phyloP scores from a whole-genome alignment of 2,888 invertebrate species.

The Cynaeus angustus region DNA sequence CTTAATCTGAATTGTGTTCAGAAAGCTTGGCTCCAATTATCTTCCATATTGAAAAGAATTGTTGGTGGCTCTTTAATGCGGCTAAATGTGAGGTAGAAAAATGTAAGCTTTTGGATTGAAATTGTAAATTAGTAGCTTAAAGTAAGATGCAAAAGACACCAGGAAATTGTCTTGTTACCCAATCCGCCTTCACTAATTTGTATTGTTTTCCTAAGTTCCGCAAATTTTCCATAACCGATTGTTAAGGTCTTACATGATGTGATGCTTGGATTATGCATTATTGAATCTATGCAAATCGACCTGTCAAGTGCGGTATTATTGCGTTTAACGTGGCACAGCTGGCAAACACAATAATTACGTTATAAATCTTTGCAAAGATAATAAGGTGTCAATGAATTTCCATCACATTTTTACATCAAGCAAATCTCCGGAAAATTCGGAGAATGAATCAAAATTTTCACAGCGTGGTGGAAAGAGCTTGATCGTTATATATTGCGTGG shows the following conservation, averaged over 20 bases:
- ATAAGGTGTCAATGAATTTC: conserved; percentile 17
- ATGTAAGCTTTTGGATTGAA: not conserved
- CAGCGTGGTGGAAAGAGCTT: not conserved
- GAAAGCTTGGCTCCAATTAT: conserved; percentile 17
- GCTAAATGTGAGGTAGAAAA: conserved; percentile 24
- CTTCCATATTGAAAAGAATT: conserved; percentile 3
- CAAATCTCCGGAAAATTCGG: not conserved
- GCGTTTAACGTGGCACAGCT: conserved; percentile 10
- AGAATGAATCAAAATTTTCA: conserved; percentile 10
- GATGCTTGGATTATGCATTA: conserved; percentile 17
- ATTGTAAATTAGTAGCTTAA: not conserved
- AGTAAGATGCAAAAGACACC: no score
- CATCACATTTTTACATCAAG: not conserved
- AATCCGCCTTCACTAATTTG: not conserved
- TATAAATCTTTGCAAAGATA: conserved; percentile 28
- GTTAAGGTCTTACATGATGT: not conserved
- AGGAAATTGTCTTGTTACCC: no score
- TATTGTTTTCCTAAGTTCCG: not conserved
- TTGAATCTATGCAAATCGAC: conserved; percentile 40
- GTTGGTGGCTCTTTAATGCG: conserved; percentile 21
- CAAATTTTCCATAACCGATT: conserved; percentile 31
- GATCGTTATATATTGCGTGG: conserved; percentile 7
- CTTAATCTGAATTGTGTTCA: conserved; percentile 11
- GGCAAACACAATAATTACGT: conserved; percentile 28
- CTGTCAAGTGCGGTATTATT: not conserved